Base-by-base conservation (phyloP, 2,797 vertebrate species). In the Takifugu ocellatus region DNA sequence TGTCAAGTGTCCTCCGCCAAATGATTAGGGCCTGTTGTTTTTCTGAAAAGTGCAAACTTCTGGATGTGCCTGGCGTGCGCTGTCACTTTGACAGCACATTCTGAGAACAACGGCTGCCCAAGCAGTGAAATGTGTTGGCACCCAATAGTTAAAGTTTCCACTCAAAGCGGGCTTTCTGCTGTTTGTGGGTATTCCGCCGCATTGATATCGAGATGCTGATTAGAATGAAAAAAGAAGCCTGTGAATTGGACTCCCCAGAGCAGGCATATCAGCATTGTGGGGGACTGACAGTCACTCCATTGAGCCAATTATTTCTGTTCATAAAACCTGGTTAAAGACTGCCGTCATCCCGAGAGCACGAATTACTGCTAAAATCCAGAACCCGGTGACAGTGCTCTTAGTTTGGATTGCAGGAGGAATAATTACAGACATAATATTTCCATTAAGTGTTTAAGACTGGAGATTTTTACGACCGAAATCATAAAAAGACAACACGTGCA, bases 121-220 rank as follows among this genome's bases (percentile, higher is more conserved):
- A 88, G 88, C 84, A 85, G 82, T 86, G 86, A 91, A 84, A 89
- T 82, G 86, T 86, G 88, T 88, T 90, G 90, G 89, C 89, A 90
- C 74, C 82, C 75, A 78, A 78, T 81, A 77, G 79, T 86, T 72
- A 81, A 89, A 88, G 87, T 83, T 82, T 81, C 81, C 83, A 70
- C 85, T 81, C 80, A 79, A 87, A 79, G 81, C 76, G 65, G 87
- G 77, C 81, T 86, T 79, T 84, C 72, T 78, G 85, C 87, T 79
- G 90, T 88, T 89, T 81, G 89, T 83, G 84, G 84, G 84, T 88
- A 84, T 89, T 89, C 82, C 70, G 84, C 82, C 61, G 70, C 66
- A 87, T 83, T 90, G 89, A 92, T 91, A 89, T 89, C 82, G 66
- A 67, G 86, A 89, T 88, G 88, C 88, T 91, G 89, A 92, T 92